A percentile compares a stretch with the other conserved stretches of the same genome.
phyloP scores from a whole-genome alignment of 2,888 invertebrate genomes.

The Amblyjoppa proteus region DNA sequence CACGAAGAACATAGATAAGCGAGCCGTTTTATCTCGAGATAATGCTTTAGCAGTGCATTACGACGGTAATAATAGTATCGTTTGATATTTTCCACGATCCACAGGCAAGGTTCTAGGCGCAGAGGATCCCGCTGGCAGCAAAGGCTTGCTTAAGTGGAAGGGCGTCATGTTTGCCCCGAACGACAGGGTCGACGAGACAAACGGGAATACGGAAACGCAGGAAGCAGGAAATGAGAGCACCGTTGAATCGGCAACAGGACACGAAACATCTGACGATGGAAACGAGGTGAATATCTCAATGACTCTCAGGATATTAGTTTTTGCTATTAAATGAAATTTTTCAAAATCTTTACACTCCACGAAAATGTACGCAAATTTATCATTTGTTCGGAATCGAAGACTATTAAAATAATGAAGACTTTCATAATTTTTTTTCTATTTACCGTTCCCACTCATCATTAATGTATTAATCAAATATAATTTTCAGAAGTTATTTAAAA shows the following conservation, averaged over 20 bases:
- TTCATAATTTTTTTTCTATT: not conserved
- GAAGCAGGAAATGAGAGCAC: slow-evolving; percentile 84
- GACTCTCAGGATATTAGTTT: not conserved
- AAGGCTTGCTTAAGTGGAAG: slow-evolving; percentile 92
- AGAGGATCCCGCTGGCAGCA: slow-evolving; percentile 85
- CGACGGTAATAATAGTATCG: slow-evolving; percentile 26
- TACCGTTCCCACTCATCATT: not conserved
- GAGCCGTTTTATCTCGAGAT: slow-evolving; percentile 42
- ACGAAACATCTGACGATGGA: slow-evolving; percentile 53
- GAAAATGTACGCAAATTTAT: not conserved
- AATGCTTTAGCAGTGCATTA: slow-evolving; percentile 11
- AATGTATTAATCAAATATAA: not conserved
- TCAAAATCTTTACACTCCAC: not conserved
- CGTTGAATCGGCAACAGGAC: slow-evolving; percentile 66
- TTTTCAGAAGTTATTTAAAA: not conserved
- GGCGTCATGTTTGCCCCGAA: slow-evolving; percentile 90
- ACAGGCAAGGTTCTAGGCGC: slow-evolving; percentile 80
- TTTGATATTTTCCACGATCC: slow-evolving; percentile 23
- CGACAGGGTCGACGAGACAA: slow-evolving; percentile 86
- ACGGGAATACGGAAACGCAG: slow-evolving; percentile 81
- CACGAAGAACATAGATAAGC: slow-evolving; percentile 37
- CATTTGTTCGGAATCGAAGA: not conserved
- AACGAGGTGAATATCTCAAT: slow-evolving; percentile 50
- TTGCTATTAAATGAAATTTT: not conserved
- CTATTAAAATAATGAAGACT: not conserved